phyloP scores from a whole-genome alignment of 2,113 vertebrate species.

The Hippolais icterina region DNA sequence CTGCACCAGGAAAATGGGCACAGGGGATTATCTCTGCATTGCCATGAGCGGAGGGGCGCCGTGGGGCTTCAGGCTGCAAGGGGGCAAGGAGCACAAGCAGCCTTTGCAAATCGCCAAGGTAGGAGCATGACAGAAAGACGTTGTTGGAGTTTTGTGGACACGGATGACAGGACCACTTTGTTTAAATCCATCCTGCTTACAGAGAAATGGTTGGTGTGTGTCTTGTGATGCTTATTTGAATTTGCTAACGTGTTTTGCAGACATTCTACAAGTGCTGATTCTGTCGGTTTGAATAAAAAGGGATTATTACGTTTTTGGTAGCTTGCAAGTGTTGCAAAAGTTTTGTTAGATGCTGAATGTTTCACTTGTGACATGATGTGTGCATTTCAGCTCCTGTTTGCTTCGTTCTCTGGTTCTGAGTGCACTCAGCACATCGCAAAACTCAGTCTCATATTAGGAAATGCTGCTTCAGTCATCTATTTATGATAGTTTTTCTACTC shows the following conservation, averaged over 20 bases:
- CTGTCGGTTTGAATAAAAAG: neutral
- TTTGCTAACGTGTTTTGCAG: neutral
- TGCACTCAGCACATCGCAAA: fast-evolving
- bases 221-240: neutral
- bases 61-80: conserved; percentile 91
- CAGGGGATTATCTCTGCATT: conserved; percentile 89
- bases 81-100: conserved; percentile 83
- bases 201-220: neutral
- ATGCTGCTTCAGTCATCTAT: conserved; percentile 6
- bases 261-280: neutral
- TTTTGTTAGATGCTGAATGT: neutral
- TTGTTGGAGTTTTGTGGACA: neutral
- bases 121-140: conserved; percentile 31
- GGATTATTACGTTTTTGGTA: neutral
- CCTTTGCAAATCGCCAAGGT: conserved; percentile 89
- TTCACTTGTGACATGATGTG: neutral
- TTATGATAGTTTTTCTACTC: conserved; percentile 30
- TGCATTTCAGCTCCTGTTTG: neutral
- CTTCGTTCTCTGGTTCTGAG: neutral
- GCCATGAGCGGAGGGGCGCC: conserved; percentile 89
- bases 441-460: conserved; percentile 23
- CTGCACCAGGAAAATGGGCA: conserved; percentile 82
- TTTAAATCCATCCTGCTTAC: neutral
- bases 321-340: neutral
- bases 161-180: neutral